Base-by-base conservation (phyloP, 2,888 invertebrate genomes). In the Archaeoteleia sp. region DNA sequence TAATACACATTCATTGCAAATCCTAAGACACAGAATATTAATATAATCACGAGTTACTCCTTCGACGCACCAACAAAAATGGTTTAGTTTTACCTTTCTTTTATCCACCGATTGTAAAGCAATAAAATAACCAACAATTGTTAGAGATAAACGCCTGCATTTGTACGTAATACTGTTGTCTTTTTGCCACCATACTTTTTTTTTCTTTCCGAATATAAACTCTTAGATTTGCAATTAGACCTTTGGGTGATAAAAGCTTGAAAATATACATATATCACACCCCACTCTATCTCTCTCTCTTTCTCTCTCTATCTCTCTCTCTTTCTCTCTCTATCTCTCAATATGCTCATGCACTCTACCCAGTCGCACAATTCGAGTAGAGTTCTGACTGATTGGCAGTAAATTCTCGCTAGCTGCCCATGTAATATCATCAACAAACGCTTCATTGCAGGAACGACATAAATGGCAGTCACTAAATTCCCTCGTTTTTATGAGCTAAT, bases 211-310 rank as follows among this genome's bases (percentile, higher is more conserved):
- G 29, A 15, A 58, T 55, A 61, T 42, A 45, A 63, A 61, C 14
- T 54, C 40, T 51, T 63, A 60, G 34, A 71, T 61, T 66, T 43
- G 65, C 67, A 63, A 58, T 67, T 70, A 60, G 61, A 70, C 67
- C 67, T 68, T 71, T 74, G 70, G 66, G n/a, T 71, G 70, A 71
- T 68, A 73, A 71, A 69, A 70, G 67, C 54, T 61, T 67, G 53
- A 67, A 68, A 63, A 46, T 65, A 40, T 71, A 61, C 61, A 57
- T 55, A 68, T 70, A 73, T 70, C 71, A 71, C 68, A 71, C 70
- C 68, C n/a, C n/a, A n/a, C n/a, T 67, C 30, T n/a, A n/a, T n/a
- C n/a, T n/a, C n/a, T n/a, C n/a, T n/a, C n/a, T n/a, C n/a, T n/a
- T n/a, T n/a, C n/a, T n/a, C n/a, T n/a, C n/a, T n/a, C n/a, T n/a